Percentiles rank a stretch among this genome's conserved stretches.
phyloP scores from a whole-genome alignment of 2,888 invertebrate species.

The Nomada fabriciana region DNA sequence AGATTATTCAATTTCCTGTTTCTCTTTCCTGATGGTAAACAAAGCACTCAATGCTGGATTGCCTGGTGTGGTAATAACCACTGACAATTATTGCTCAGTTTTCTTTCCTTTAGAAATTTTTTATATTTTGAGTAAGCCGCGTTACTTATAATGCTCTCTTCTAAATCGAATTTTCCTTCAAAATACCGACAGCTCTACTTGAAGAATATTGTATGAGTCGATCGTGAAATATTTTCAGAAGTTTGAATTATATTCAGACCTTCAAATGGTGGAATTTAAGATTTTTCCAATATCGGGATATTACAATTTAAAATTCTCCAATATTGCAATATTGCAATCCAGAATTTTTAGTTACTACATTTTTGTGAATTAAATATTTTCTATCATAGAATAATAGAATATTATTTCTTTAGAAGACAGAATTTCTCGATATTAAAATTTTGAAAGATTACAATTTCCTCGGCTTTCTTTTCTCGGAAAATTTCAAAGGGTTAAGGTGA shows the following conservation, averaged over 20 bases:
- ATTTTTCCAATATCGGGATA: background rate
- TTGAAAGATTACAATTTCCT: background rate
- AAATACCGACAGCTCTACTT: no score
- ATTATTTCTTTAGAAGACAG: background rate
- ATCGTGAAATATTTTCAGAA: background rate
- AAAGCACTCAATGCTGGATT: background rate
- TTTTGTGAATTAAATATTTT: background rate
- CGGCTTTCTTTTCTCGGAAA: background rate
- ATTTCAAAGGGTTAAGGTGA: no score
- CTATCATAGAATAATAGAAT: background rate
- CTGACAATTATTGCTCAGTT: background rate
- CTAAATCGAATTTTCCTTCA: no score
- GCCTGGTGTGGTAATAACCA: background rate
- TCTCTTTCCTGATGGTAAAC: background rate
- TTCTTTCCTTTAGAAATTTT: no score
- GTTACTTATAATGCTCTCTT: no score
- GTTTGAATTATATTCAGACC: background rate
- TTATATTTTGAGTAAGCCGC: no score
- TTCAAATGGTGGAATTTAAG: background rate
- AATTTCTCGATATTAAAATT: background rate
- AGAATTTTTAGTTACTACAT: background rate
- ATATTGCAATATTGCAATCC: background rate
- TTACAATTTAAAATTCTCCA: background rate
- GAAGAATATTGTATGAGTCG: no score
- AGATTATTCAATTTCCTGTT: constrained; percentile 6